Base-by-base conservation (phyloP, 1,140 invertebrate genomes). In the Panonychus citri region DNA sequence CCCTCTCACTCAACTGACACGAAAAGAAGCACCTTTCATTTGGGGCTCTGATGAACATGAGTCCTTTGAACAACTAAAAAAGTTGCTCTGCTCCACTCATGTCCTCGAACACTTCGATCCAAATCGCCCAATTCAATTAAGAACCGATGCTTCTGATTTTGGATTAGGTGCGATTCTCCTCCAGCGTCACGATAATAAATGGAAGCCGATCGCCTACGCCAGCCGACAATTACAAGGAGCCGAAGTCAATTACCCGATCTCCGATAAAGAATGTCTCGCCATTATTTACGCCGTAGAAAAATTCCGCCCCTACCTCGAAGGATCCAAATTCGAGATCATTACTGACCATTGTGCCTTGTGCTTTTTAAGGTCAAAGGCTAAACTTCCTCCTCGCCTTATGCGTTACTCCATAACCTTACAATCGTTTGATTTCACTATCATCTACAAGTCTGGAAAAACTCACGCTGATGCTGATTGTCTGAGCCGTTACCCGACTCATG, bases 31-130 rank as follows among this genome's bases (percentile, higher is more conserved):
- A n/a, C n/a, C 30, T 34, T 61, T 54, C 21, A n/a, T 15, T 2
- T 61, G 59, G 59, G 56, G 30, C 0, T 21, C 53, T 0, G 61
- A 60, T 15, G 42, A 66, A 2, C 43, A 62, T 13, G 1, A 54
- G 55, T 65, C 69, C 0, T 73, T 74, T 58, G 55, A 64, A 13
- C 39, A 63, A n/a, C 69, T 65, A 57, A 74, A 73, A 61, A 17
- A 60, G 19, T 61, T 40, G 17, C 53, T 74, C 12, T 61, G 60
- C 8, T 48, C 53, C 25, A 26, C 39, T 21, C 39, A 58, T 25
- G 12, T 53, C 13, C 26, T 64, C 7, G 50, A n/a, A 12, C 57
- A 59, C 7, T 61, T 56, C 30, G 57, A 59, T 13, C 40, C 54
- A 17, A 39, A 34, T 15, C 12, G 27, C 15, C 50, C 34, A 13